Percentiles rank a stretch among this genome's conserved stretches.
These are phyloP conservation scores for Erpornis zantholeuca DNA, from an alignment of 2,113 vertebrate species.

Conservation along the genomic window DNA sequence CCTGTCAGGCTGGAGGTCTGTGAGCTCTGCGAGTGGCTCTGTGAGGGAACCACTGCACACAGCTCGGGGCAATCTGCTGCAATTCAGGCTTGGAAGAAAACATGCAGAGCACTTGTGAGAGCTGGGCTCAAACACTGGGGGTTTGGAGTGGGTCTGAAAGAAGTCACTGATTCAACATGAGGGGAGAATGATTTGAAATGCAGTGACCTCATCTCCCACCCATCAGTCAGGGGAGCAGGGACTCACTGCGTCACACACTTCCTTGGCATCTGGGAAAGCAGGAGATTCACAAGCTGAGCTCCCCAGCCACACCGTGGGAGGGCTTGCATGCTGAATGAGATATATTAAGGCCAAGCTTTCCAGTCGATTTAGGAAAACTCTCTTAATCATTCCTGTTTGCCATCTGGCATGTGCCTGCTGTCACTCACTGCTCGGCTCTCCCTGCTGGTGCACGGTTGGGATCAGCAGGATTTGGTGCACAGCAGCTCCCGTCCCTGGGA, in stretches of 20 bases:
- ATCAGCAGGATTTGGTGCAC: not conserved
- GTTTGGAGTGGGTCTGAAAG: not conserved
- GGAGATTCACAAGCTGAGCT: not conserved
- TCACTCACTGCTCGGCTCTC: not conserved
- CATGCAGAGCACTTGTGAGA: not conserved
- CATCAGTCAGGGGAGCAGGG: fast-evolving
- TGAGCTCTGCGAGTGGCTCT: not conserved
- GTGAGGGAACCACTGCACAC: not conserved
- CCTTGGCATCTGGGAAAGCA: not conserved
- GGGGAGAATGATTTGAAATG: not conserved
- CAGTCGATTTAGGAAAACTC: not conserved
- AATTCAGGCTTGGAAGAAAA: fast-evolving
- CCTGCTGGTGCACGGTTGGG: not conserved
- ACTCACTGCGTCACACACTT: not conserved
- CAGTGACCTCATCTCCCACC: not conserved
- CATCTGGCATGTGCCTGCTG: constrained; percentile 17
- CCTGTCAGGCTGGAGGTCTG: not conserved
- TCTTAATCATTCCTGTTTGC: not conserved
- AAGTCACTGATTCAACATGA: not conserved
- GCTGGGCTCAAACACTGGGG: not conserved
- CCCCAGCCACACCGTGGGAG: not conserved
- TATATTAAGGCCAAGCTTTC: not conserved
- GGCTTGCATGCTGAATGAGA: not conserved
- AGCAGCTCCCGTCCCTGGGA: not conserved
- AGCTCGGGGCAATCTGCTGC: not conserved